Evolutionary conservation across 2,113 vertebrate genomes (phyloP).

Genomic region (Oceanites oceanicus): DNA sequence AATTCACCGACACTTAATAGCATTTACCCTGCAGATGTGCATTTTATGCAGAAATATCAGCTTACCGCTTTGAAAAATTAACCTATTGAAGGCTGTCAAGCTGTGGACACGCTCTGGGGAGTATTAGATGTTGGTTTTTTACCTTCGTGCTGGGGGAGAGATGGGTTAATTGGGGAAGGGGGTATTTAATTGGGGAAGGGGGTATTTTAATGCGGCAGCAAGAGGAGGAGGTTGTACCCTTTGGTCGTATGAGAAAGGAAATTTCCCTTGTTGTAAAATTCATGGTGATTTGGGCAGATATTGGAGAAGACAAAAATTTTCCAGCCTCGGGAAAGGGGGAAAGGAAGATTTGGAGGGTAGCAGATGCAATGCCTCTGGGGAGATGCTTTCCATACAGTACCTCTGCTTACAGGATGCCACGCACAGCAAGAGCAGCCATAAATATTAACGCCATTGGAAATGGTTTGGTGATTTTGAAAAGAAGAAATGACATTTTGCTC

Average conservation of each 20-base stretch:
- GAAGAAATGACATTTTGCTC: background rate
- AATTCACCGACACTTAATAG: conserved; percentile 76
- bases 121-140: conserved; percentile 46
- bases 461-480: background rate
- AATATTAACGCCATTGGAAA: background rate
- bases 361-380: fast-evolving
- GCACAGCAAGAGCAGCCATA: background rate
- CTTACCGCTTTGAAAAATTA: conserved; percentile 77
- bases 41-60: conserved; percentile 77
- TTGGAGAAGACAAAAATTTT: background rate
- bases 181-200: background rate
- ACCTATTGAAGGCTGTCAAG: conserved; percentile 69
- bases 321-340: background rate
- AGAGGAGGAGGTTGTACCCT: background rate
- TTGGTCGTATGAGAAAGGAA: background rate
- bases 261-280: background rate
- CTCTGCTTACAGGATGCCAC: background rate
- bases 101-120: conserved; percentile 52
- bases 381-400: background rate
- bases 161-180: background rate
- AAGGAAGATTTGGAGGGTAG: background rate
- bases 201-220: background rate
- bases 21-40: conserved; percentile 75
- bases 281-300: background rate
- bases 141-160: background rate